Percentiles rank a stretch among this genome's conserved stretches.
phyloP scores from a whole-genome alignment of 30 jellyfish, hydroid and myxozoan species.

The Hydractinia echinata region DNA sequence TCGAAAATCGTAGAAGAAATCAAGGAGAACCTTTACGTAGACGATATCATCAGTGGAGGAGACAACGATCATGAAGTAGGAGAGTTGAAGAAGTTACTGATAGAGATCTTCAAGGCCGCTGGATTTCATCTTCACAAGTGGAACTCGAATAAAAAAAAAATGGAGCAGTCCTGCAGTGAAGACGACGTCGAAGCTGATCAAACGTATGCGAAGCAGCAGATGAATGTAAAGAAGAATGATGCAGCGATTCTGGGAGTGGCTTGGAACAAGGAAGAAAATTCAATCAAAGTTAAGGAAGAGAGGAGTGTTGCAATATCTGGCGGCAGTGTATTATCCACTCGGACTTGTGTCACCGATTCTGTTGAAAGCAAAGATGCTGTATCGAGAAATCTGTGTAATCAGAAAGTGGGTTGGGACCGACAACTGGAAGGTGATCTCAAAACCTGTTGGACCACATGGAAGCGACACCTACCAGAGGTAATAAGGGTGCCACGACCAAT shows the following conservation, averaged over 20 bases:
- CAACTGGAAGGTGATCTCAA: conserved; percentile 33
- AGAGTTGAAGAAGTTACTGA: conserved; percentile 26
- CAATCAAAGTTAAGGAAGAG: conserved; percentile 44
- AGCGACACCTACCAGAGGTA: conserved; percentile 24
- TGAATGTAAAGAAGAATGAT: conserved; percentile 38
- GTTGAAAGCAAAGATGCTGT: conserved; percentile 34
- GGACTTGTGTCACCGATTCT: conserved; percentile 53
- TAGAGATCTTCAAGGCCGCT: conserved; percentile 38
- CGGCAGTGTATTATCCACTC: conserved; percentile 52
- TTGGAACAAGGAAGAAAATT: conserved; percentile 61
- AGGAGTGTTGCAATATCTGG: conserved; percentile 50
- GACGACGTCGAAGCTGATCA: neutral
- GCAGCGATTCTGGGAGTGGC: conserved; percentile 46
- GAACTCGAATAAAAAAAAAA: conserved; percentile 45
- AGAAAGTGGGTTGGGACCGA: conserved; percentile 58
- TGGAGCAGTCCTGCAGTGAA: conserved; percentile 14
- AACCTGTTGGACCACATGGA: conserved; percentile 53
- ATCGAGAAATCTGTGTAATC: conserved; percentile 25
- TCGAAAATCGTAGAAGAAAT: conserved; percentile 34
- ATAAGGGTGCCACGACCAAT: conserved; percentile 51
- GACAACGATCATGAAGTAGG: conserved; percentile 24
- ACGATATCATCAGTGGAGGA: conserved; percentile 57
- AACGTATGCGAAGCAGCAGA: conserved; percentile 54
- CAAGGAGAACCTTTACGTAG: conserved; percentile 46
- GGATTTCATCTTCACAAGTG: conserved; percentile 55